These are phyloP conservation scores for Forbesichthys papilliferus DNA, from an alignment of 2,113 vertebrate genomes.

Conservation along the genomic window DNA sequence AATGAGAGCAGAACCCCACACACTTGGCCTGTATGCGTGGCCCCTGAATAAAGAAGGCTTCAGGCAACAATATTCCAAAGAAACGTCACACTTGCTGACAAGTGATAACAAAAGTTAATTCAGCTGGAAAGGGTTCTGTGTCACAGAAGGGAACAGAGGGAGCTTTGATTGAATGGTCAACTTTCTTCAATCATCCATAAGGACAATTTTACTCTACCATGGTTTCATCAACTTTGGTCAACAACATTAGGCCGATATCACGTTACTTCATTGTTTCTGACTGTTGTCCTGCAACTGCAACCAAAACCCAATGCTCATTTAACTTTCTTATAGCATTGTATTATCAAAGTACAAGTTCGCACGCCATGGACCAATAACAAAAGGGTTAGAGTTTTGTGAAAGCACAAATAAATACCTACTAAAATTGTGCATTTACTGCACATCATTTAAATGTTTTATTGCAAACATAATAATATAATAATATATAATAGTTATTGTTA, in stretches of 20 bases:
- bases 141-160: slow-evolving; percentile 51
- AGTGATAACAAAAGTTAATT: slow-evolving; percentile 69
- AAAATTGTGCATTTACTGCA: slow-evolving; percentile 13
- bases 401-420: slow-evolving; percentile 8
- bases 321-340: slow-evolving; percentile 9
- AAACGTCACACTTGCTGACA: slow-evolving; percentile 65
- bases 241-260: slow-evolving; percentile 35
- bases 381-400: slow-evolving; percentile 17
- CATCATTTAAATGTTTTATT: no score
- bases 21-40: slow-evolving; percentile 21
- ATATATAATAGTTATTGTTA: no score
- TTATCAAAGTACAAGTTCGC: slow-evolving; percentile 25
- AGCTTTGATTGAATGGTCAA: slow-evolving; percentile 54
- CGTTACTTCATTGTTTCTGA: slow-evolving; percentile 5
- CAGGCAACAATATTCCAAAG: slow-evolving; percentile 59
- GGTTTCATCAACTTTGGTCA: slow-evolving; percentile 26
- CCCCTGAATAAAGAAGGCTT: slow-evolving; percentile 47
- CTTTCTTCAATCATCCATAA: slow-evolving; percentile 38
- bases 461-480: no score
- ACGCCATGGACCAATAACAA: slow-evolving; percentile 2
- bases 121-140: slow-evolving; percentile 56
- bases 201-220: slow-evolving; percentile 22
- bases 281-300: not conserved
- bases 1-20: slow-evolving; percentile 46
- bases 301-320: slow-evolving; percentile 3